A percentile compares a stretch with the other conserved stretches of the same genome.
Evolutionary conservation across 2,797 vertebrate genomes (phyloP).

Genomic region (Setipinna tenuifilis): DNA sequence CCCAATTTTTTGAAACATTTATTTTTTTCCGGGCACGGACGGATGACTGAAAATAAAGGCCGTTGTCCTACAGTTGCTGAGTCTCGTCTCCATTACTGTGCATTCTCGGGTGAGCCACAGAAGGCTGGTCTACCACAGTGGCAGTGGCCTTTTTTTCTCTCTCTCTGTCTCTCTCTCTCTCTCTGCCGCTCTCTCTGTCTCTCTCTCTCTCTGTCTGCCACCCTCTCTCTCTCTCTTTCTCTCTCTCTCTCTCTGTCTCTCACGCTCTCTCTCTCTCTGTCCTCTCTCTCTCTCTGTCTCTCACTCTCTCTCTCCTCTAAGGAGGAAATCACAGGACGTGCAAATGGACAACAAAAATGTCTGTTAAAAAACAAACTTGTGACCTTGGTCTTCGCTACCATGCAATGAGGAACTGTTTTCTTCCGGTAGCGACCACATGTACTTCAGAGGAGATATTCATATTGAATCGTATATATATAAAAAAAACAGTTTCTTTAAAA

Average conservation of each 20-base stretch:
- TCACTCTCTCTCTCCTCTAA: neutral
- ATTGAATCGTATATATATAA: neutral
- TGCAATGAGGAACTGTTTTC: neutral
- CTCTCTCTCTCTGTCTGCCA: neutral
- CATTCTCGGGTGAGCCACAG: neutral
- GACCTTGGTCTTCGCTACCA: neutral
- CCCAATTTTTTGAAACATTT: slow-evolving; percentile 29
- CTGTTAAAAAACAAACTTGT: neutral
- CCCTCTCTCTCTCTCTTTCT: neutral
- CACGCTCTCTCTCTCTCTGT: no score
- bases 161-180: slow-evolving; percentile 26
- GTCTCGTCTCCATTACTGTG: slow-evolving; percentile 42
- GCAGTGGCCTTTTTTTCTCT: slow-evolving; percentile 33
- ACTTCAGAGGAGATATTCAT: neutral
- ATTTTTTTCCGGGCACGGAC: slow-evolving; percentile 32
- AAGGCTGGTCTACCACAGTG: slow-evolving; percentile 55
- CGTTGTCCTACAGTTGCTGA: neutral
- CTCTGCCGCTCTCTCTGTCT: no score
- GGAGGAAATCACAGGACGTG: neutral
- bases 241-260: neutral
- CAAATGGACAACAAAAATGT: neutral
- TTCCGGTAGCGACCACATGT: neutral
- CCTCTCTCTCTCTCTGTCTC: neutral
- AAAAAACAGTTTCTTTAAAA: neutral
- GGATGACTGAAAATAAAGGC: slow-evolving; percentile 53